Evolutionary conservation across 2,797 vertebrate species (phyloP).

Genomic region (Emys orbicularis): DNA sequence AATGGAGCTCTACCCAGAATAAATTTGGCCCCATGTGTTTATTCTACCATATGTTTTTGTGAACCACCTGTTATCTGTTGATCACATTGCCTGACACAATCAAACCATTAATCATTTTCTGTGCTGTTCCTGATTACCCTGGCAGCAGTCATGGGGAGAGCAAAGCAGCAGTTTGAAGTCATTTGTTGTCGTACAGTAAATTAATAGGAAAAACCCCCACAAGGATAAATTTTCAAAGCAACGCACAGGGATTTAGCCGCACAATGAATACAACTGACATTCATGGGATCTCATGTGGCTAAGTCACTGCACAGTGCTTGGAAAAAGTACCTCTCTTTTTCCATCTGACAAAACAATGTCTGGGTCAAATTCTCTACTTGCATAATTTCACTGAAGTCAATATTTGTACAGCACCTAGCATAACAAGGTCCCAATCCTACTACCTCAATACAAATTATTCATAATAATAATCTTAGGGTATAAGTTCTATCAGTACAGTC

Average conservation of each 20-base stretch:
- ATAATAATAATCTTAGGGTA: background rate
- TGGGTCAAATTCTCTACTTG: background rate
- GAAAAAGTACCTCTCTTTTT: background rate
- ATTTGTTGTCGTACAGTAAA: background rate
- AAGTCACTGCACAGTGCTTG: background rate
- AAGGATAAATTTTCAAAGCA: background rate
- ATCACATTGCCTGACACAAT: rapidly evolving
- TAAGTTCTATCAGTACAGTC: background rate
- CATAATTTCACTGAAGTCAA: background rate
- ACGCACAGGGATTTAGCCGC: background rate
- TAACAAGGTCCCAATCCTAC: background rate
- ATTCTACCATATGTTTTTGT: background rate
- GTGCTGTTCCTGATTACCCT: conserved; percentile 4
- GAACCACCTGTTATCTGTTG: background rate
- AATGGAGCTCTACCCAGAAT: background rate
- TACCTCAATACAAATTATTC: background rate
- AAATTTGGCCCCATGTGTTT: rapidly evolving
- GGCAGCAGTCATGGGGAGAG: background rate
- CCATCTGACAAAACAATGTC: background rate
- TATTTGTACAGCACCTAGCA: background rate
- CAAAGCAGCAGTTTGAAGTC: background rate
- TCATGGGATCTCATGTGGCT: background rate
- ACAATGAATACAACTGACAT: background rate
- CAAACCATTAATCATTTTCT: background rate
- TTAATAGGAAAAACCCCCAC: background rate